Conservation (phyloP, 2,888 invertebrate genomes). For the Sarcophaga carnaria region DNA sequence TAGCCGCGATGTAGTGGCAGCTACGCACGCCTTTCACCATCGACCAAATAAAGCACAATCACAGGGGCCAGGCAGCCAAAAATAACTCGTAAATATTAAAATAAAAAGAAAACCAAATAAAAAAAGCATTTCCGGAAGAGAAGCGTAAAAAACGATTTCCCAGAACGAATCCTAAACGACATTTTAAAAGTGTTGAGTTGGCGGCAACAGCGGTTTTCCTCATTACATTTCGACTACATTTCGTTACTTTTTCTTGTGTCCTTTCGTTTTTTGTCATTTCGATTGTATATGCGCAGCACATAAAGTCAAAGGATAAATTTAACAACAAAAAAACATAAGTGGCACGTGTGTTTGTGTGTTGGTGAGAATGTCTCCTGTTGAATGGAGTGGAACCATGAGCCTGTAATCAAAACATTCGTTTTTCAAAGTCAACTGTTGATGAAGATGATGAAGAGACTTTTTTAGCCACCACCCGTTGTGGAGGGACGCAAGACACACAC, state of each 20-base stretch:
- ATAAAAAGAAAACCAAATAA: slow-evolving; percentile 47
- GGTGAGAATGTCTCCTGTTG: slow-evolving; percentile 64
- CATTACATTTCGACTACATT: slow-evolving; percentile 34
- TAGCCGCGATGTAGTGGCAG: slow-evolving; percentile 76
- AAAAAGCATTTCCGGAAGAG: slow-evolving; percentile 68
- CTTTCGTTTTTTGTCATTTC: background rate
- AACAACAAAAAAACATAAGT: slow-evolving; percentile 72
- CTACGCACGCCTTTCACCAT: slow-evolving; percentile 74
- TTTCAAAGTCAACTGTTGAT: slow-evolving; percentile 51
- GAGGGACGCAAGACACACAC: slow-evolving; percentile 57
- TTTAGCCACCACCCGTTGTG: slow-evolving; percentile 59
- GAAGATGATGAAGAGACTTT: slow-evolving; percentile 10
- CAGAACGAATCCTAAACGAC: slow-evolving; percentile 71
- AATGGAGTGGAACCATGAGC: slow-evolving; percentile 47
- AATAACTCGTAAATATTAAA: slow-evolving; percentile 69
- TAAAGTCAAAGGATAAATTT: slow-evolving; percentile 76
- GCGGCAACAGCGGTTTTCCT: slow-evolving; percentile 71
- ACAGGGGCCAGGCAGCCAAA: slow-evolving; percentile 69
- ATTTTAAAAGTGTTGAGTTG: slow-evolving; percentile 78
- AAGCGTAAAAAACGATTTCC: slow-evolving; percentile 77
- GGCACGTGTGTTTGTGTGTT: slow-evolving; percentile 68
- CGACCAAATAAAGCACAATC: slow-evolving; percentile 62
- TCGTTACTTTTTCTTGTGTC: background rate
- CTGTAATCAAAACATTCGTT: slow-evolving; percentile 73
- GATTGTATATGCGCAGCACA: slow-evolving; percentile 32